Evolutionary conservation across 2,797 vertebrate genomes (phyloP), one percentile per base, ranked within the genome.

Genomic region (Lophotriccus pileatus): DNA sequence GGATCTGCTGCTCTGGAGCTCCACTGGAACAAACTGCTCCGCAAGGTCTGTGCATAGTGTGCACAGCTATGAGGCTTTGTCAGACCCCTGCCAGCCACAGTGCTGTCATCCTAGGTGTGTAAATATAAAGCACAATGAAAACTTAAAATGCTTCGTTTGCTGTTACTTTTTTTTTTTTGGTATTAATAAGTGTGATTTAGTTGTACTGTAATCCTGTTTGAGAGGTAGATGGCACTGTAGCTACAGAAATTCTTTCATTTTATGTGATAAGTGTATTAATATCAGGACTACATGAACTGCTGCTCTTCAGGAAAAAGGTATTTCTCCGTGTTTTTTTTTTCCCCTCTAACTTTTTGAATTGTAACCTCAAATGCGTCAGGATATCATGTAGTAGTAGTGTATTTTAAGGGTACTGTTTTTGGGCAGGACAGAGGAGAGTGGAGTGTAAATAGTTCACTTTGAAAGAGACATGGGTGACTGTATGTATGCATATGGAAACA

Each of bases 161-260:
- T 58, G 44, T 25, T 69, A n/a, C 9, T 7, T 62, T 39, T 39
- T 89, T 22, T 58, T 68, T 73, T 2, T 59, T 46, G 43, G 1
- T 14, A 18, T 52, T n/a, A 52, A 11, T 0, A 3, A 4, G 2
- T 37, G 7, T 60, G 56, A 19, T 76, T 62, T 85, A 80, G 74
- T 47, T 76, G 14, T 72, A 27, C 23, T 76, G 3, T 69, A 9
- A 22, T 77, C 22, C n/a, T 75, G 7, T 72, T 66, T 89, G 80
- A 90, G 59, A 76, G 85, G 27, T 87, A 93, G 94, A 59, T 96
- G 94, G 89, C 82, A 69, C 84, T 88, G 12, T 50, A 91, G 72
- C 58, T 89, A 67, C 14, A 47, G 37, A 75, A 90, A 67, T 84
- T 9, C 12, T 60, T 69, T 36, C 20, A 23, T 47, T 72, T 87